Conservation (phyloP, 1,140 invertebrate genomes). For the Lepidotrigona ventralis region DNA sequence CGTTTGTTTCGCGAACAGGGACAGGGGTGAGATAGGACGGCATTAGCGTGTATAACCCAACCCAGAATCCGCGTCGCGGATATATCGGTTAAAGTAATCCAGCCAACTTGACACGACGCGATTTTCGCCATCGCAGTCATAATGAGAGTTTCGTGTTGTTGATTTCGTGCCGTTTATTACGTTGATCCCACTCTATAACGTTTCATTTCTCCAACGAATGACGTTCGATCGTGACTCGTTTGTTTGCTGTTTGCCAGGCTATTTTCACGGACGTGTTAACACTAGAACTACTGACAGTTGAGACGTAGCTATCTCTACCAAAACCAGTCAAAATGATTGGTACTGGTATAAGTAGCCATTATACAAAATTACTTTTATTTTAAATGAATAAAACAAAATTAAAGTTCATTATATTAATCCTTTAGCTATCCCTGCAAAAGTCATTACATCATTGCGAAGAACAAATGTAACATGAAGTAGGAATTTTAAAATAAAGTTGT, state of each 20-base stretch:
- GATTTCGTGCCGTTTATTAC: background rate
- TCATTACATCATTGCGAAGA: no score
- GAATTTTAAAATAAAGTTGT: no score
- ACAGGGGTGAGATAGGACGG: background rate
- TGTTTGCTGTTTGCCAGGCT: background rate
- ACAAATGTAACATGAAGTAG: no score
- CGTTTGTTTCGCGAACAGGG: no score
- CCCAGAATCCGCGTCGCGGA: background rate
- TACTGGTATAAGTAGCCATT: no score
- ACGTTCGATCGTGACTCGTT: constrained; percentile 4
- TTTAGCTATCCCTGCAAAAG: no score
- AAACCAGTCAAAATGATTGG: no score
- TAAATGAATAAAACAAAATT: no score
- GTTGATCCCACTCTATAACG: background rate
- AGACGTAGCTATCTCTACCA: no score
- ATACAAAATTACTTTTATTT: no score
- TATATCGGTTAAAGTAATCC: constrained; percentile 18
- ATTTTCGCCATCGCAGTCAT: background rate
- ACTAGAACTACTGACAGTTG: no score
- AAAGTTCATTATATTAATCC: no score
- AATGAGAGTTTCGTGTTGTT: background rate
- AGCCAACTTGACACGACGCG: background rate
- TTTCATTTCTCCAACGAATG: constrained; percentile 10
- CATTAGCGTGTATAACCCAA: constrained; percentile 17
- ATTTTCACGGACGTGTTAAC: background rate